Evolutionary conservation across 2,113 vertebrate species (phyloP), one percentile per base, ranked within the genome.

Genomic region (Scatophagus argus): DNA sequence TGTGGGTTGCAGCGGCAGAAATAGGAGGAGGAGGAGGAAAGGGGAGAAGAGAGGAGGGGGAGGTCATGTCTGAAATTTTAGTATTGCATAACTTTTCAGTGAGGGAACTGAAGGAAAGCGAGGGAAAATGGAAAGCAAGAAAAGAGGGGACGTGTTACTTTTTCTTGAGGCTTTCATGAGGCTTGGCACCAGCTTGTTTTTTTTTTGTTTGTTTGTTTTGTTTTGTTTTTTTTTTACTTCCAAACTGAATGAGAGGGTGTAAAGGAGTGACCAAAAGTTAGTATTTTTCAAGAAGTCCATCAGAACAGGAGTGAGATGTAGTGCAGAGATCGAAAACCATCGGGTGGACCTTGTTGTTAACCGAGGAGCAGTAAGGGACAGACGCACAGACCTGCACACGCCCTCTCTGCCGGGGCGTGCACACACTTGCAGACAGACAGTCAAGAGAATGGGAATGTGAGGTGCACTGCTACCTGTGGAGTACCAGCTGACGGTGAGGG

Each of bases 31-130:
- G 31, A 63, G 74, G 56, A 70, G 43, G 84, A 81, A 51, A 58
- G 46, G 41, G 54, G 54, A 31, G 72, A 65, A 44, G 6, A 31
- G 49, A 51, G 49, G 65, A 47, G 73, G 88, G 75, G 77, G 87
- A 34, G 85, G 86, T 85, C 76, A 41, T 55, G 74, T 83, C 81
- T 87, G 82, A 63, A 92, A 87, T 87, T 89, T 83, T 78, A 73
- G 70, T 38, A 91, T 95, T 95, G 93, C 92, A 84, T 94, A 94
- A 94, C 89, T 87, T 77, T 60, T 58, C 61, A 36, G 54, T 67
- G 89, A 72, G 62, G 77, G 79, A 87, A 74, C 70, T 75, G 79
- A 77, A 78, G 68, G 73, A 87, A 83, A 79, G 83, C 8, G 49
- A 84, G 75, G 71, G 78, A 79, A 88, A 86, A 82, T 43, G 72